Evolutionary conservation across 2,888 invertebrate species (phyloP), one percentile per base, ranked within the genome.

Genomic region (Artemia sinica): DNA sequence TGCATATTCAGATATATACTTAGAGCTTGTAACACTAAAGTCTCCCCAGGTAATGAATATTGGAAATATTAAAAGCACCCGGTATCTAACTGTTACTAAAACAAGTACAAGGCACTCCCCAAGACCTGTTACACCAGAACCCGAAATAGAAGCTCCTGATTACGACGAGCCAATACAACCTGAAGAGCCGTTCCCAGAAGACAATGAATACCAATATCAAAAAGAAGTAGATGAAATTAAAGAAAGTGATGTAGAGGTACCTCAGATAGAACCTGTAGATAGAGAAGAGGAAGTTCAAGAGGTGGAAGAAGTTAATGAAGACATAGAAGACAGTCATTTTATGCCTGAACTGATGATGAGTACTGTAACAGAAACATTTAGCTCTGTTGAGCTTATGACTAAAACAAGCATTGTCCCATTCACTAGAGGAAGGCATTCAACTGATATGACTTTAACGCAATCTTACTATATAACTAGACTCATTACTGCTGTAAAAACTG

Each of bases 1-100:
- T 49, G 89, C 90, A 77, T 88, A 90, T 75, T 85, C 84, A 76
- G 88, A 91, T 77, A 83, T 88, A 72, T 91, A 91, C 76, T 71
- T 76, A 89, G 74, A 91, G 81, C 88, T 91, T 74, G 91, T 90
- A 58, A 91, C 91, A 3, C 88, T 91, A 73, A 89, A 88, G 78
- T 89, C 90, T 71, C 91, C 91, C 6, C 91, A 90, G 75, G 86
- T 88, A 70, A 91, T 91, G 79, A 79, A 91, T 89, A 89, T 89
- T 74, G 91, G 91, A 72, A 87, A 87, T 72, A 84, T 89, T 51
- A 89, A 86, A 76, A 91, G 91, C 77, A 91, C 91, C 13, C 83
- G 91, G 66, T 91, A 87, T 76, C 86, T 91, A 71, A 91, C 91
- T 1, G 86, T 91, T 2, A 91, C 91, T 1, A 74, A 74, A 65